Conservation (phyloP, 64 coral and sea anemone genomes). For the Stichodactyla mertensii region DNA sequence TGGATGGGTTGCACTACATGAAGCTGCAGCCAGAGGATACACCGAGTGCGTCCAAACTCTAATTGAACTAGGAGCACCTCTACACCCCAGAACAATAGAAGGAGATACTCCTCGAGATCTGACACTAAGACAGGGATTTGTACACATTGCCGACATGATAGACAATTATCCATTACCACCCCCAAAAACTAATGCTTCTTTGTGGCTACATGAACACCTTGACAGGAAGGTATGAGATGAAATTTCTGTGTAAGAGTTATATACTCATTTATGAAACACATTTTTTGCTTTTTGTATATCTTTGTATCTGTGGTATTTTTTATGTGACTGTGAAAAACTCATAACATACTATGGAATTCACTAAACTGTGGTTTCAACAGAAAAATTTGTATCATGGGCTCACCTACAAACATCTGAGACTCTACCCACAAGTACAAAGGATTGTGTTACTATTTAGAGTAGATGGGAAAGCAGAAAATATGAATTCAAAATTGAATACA, state of each 20-base stretch:
- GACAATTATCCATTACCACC: slow-evolving; percentile 65
- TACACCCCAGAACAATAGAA: slow-evolving; percentile 80
- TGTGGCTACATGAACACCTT: slow-evolving; percentile 91
- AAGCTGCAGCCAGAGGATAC: slow-evolving; percentile 71
- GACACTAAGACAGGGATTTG: slow-evolving; percentile 65
- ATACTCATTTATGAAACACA: background rate
- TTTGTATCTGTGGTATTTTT: background rate
- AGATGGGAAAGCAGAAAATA: no score
- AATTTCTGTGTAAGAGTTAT: no score
- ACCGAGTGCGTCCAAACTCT: slow-evolving; percentile 63
- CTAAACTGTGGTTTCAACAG: no score
- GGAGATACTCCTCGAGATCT: slow-evolving; percentile 94
- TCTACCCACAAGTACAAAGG: no score
- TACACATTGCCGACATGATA: slow-evolving; percentile 69
- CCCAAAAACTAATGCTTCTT: slow-evolving; percentile 62
- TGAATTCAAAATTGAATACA: no score
- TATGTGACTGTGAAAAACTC: background rate
- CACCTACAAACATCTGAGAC: no score
- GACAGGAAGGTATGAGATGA: slow-evolving; percentile 73
- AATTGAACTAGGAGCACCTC: slow-evolving; percentile 76
- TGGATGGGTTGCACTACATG: slow-evolving; percentile 87
- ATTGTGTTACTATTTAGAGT: no score
- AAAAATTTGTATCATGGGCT: no score
- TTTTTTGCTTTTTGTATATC: no score
- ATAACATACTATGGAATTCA: no score